Percentiles rank a stretch among this genome's conserved stretches.
Conservation (phyloP, 2,113 vertebrate species). For the Calidris pugnax region DNA sequence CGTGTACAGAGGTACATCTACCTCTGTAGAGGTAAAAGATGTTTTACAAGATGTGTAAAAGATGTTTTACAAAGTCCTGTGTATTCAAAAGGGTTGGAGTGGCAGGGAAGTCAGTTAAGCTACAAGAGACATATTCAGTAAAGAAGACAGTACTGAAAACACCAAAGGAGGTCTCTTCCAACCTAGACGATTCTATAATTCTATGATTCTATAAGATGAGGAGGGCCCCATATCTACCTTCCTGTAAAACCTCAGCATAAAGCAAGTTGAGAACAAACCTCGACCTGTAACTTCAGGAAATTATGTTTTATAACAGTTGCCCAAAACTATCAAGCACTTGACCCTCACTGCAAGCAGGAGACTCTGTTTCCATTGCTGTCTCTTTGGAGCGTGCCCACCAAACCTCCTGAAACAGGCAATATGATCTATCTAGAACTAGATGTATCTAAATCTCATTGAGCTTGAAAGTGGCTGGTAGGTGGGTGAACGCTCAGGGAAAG, state of each 20-base stretch:
- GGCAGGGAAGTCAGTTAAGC: background rate
- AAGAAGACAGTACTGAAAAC: background rate
- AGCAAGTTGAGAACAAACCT: background rate
- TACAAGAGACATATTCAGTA: background rate
- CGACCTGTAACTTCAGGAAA: background rate
- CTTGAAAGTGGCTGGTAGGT: background rate
- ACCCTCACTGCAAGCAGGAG: background rate
- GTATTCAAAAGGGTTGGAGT: background rate
- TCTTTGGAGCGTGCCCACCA: background rate
- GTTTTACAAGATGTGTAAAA: background rate
- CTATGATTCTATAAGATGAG: too few species aligned
- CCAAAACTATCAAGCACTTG: background rate
- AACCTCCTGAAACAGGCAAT: background rate
- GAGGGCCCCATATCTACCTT: background rate
- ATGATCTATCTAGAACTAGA: background rate
- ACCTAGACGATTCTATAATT: too few species aligned
- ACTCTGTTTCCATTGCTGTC: background rate
- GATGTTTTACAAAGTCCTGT: background rate
- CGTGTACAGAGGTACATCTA: background rate
- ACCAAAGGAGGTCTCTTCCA: accelerated
- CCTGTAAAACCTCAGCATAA: background rate
- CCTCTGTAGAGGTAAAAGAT: too few species aligned
- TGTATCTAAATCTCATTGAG: background rate
- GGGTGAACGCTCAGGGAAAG: background rate
- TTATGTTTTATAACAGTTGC: background rate